Conservation (phyloP, 1,140 invertebrate genomes). For the Bombus impatiens region DNA sequence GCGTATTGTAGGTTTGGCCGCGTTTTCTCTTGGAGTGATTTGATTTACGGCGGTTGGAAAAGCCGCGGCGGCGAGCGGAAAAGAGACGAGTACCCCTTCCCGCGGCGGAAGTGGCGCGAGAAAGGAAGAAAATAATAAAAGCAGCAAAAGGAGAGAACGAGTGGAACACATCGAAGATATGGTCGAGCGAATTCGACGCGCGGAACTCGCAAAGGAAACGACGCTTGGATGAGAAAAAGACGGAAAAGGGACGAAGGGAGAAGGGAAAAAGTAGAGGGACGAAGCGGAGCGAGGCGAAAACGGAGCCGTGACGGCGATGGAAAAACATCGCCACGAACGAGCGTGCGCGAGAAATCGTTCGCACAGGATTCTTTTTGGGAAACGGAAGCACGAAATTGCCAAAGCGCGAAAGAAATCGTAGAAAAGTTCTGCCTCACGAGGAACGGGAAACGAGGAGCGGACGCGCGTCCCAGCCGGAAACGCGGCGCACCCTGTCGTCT, state of each 20-base stretch:
- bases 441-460: slow-evolving; percentile 40
- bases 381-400: slow-evolving; percentile 60
- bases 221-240: not conserved
- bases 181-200: slow-evolving; percentile 55
- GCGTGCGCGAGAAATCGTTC: slow-evolving; percentile 58
- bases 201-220: slow-evolving; percentile 29
- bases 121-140: slow-evolving; percentile 62
- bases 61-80: slow-evolving; percentile 39
- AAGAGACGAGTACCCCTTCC: slow-evolving; percentile 20
- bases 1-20: slow-evolving; percentile 67
- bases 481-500: slow-evolving; percentile 26
- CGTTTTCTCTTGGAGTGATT: slow-evolving; percentile 72
- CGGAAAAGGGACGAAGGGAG: not conserved
- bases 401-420: slow-evolving; percentile 64
- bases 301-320: slow-evolving; percentile 45
- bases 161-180: slow-evolving; percentile 57
- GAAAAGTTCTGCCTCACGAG: slow-evolving; percentile 41
- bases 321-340: slow-evolving; percentile 55
- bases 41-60: slow-evolving; percentile 67
- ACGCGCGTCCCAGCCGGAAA: slow-evolving; percentile 15
- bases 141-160: slow-evolving; percentile 24
- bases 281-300: not conserved
- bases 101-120: slow-evolving; percentile 55
- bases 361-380: slow-evolving; percentile 49
- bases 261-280: not conserved